Evolutionary conservation across 2,797 vertebrate genomes (phyloP).

Genomic region (Alcedo atthis): DNA sequence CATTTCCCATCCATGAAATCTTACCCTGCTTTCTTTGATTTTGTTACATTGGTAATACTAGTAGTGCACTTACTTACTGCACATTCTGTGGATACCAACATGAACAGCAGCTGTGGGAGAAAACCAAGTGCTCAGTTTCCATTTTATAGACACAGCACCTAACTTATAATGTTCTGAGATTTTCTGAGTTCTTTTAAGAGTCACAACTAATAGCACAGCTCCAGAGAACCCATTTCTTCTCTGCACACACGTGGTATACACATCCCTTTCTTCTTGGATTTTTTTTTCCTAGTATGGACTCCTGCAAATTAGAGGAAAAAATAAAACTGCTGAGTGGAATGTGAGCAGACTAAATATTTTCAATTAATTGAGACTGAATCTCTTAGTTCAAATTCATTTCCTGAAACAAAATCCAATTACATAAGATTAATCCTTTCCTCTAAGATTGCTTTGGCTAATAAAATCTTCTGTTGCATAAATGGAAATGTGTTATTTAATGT

Average conservation of each 20-base stretch:
- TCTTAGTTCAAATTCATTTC: constrained; percentile 52
- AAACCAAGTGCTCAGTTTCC: background rate
- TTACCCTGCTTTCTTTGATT: constrained; percentile 40
- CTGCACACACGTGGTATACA: background rate
- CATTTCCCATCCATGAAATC: constrained; percentile 56
- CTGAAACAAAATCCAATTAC: constrained; percentile 50
- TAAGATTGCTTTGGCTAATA: constrained; percentile 33
- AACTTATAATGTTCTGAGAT: background rate
- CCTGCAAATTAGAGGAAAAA: constrained; percentile 50
- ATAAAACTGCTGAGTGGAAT: constrained; percentile 11
- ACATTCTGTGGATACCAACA: background rate
- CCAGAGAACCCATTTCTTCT: background rate
- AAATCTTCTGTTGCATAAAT: constrained; percentile 26
- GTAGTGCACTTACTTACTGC: background rate
- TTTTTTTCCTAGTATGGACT: constrained; percentile 11
- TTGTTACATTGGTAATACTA: constrained; percentile 15
- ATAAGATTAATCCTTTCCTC: constrained; percentile 38
- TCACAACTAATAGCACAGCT: background rate
- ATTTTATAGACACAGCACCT: background rate
- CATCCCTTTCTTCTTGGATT: constrained; percentile 12
- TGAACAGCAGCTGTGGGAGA: background rate
- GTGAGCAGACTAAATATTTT: constrained; percentile 29
- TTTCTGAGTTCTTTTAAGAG: background rate
- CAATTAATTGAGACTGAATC: constrained; percentile 42
- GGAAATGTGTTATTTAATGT: constrained; percentile 4